Percentiles rank a stretch among this genome's conserved stretches.
phyloP scores from a whole-genome alignment of 2,888 invertebrate genomes.

The Neria commutata region DNA sequence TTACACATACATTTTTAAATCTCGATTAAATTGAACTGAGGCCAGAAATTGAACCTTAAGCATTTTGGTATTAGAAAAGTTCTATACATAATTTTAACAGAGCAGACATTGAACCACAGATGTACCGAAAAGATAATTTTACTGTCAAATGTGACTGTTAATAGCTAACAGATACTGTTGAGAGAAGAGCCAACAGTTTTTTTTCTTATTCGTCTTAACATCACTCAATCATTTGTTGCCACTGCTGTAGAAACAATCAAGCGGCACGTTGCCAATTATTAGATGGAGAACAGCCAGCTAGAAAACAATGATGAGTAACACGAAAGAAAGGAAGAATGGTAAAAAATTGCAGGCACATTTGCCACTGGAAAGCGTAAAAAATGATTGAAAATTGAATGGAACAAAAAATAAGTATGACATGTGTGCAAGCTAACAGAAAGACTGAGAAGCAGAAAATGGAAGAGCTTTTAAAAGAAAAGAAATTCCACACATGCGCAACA shows the following conservation, averaged over 20 bases:
- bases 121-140: no score
- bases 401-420: slow-evolving; percentile 35
- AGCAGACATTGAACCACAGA: no score
- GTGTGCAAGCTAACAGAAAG: slow-evolving; percentile 9
- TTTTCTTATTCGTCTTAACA: no score
- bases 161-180: no score
- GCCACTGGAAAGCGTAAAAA: slow-evolving; percentile 47
- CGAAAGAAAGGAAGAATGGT: neutral
- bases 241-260: neutral
- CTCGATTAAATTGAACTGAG: no score
- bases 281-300: neutral
- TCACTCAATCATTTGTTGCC: no score
- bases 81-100: no score
- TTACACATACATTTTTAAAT: no score
- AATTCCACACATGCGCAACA: slow-evolving; percentile 1
- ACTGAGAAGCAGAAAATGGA: neutral
- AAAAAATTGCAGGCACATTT: slow-evolving; percentile 9
- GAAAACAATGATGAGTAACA: neutral
- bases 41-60: no score
- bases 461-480: neutral
- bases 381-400: slow-evolving; percentile 46
- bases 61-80: no score
- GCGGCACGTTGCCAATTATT: neutral
- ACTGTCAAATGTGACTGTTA: no score
- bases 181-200: no score